Evolutionary conservation across 2,888 invertebrate species (phyloP), one percentile per base, ranked within the genome.

Genomic region (Poecilus cupreus): DNA sequence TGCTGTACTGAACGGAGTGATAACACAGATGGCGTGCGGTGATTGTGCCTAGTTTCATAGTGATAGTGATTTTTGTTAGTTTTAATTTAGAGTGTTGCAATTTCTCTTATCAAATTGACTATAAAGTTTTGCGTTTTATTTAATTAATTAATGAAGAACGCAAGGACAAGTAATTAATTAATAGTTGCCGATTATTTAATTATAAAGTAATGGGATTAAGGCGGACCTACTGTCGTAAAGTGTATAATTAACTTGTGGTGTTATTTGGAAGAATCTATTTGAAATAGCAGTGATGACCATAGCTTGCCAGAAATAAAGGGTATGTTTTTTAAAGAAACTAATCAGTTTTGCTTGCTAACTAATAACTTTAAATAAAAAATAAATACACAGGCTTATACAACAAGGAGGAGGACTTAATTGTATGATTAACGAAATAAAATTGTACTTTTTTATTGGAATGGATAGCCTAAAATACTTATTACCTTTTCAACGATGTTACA

Each of bases 61-160:
- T 54, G 22, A 54, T 10, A n/a, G 49, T 49, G 49, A 49, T 6
- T n/a, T n/a, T n/a, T n/a, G n/a, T n/a, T n/a, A n/a, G 11, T 43
- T 43, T n/a, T 43, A 43, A 13, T 37, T 68, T 37, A 6, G 32
- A 68, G 16, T 68, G 64, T 1, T 39, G 32, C 18, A 68, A 68
- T 68, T 11, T 68, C 39, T 74, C 26, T 74, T 74, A 49, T 74
- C 74, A 51, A 74, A 74, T 74, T 24, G 13, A 4, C 74, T 24
- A 51, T 49, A 74, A 46, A 74, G 22, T 74, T 74, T 74, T 74
- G 74, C 74, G 74, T 74, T 20, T 74, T 51, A 74, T 74, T 74
- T 74, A 51, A 49, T 74, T 32, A 32, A 74, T 74, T 46, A 39
- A 43, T 60, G 60, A 60, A 37, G 64, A 68, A 8, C 37, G 6